Evolutionary conservation across 64 coral and sea anemone genomes (phyloP).

Genomic region (Astreopora myriophthalma): DNA sequence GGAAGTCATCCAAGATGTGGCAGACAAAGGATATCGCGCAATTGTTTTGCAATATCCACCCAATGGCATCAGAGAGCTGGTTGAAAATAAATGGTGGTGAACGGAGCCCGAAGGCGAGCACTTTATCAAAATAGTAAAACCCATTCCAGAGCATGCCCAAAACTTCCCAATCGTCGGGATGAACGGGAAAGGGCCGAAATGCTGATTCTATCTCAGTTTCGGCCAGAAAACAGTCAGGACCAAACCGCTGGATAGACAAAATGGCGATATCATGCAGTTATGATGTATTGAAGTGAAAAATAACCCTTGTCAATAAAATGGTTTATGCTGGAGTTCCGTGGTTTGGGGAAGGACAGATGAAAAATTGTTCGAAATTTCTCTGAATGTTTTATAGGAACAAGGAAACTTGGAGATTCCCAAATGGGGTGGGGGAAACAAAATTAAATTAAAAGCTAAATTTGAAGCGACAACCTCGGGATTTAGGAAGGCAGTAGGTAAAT

Average conservation of each 20-base stretch:
- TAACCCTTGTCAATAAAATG: constrained; percentile 7
- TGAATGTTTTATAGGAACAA: not conserved
- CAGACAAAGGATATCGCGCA: too few relatives aligned
- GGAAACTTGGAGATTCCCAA: not conserved
- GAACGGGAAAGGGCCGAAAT: too few relatives aligned
- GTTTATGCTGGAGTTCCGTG: constrained; percentile 10
- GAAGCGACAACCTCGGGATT: constrained; percentile 29
- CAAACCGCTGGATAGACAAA: too few relatives aligned
- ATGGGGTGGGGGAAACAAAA: not conserved
- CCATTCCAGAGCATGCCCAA: too few relatives aligned
- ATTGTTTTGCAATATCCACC: too few relatives aligned
- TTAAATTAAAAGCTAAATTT: constrained; percentile 22
- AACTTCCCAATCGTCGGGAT: too few relatives aligned
- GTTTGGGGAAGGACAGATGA: not conserved
- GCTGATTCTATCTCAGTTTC: not conserved
- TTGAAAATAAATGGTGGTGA: too few relatives aligned
- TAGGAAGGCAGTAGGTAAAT: constrained; percentile 20
- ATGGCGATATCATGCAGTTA: too few relatives aligned
- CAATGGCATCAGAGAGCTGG: too few relatives aligned
- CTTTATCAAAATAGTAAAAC: not conserved
- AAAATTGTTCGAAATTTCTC: constrained; percentile 22
- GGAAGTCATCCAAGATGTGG: too few relatives aligned
- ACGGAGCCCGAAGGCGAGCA: not conserved
- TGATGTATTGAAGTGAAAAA: not conserved
- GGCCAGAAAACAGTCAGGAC: too few relatives aligned